Percentiles rank a stretch among this genome's conserved stretches.
phyloP scores from a whole-genome alignment of 2,113 vertebrate genomes.

The Phocoena sinus region DNA sequence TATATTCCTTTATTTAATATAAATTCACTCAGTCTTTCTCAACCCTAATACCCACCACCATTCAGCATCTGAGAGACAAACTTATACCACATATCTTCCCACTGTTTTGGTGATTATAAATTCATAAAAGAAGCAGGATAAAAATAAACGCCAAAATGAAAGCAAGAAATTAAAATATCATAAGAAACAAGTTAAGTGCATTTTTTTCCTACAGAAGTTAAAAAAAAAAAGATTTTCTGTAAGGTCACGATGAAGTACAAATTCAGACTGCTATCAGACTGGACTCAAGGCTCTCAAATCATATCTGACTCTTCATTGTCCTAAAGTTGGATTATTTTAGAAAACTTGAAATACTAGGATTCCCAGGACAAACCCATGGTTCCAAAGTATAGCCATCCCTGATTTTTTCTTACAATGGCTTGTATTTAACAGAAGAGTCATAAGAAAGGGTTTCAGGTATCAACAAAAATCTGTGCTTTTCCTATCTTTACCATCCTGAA shows the following conservation, averaged over 20 bases:
- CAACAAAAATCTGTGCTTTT: background rate
- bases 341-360: background rate
- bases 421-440: slow-evolving; percentile 49
- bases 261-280: background rate
- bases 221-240: background rate
- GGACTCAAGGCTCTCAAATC: background rate
- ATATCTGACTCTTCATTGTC: background rate
- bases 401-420: slow-evolving; percentile 47
- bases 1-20: slow-evolving; percentile 37
- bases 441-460: background rate
- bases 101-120: background rate
- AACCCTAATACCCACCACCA: background rate
- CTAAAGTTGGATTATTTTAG: slow-evolving; percentile 7
- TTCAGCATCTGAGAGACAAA: background rate
- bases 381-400: background rate
- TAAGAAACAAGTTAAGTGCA: background rate
- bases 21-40: slow-evolving; percentile 5
- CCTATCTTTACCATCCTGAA: background rate
- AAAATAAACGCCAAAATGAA: slow-evolving; percentile 35
- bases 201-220: background rate
- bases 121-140: background rate
- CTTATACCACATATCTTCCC: background rate
- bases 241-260: background rate
- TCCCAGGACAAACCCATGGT: background rate
- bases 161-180: slow-evolving; percentile 9